Evolutionary conservation across 2,888 invertebrate species (phyloP), one percentile per base, ranked within the genome.

Genomic region (Drosophila siamana): DNA sequence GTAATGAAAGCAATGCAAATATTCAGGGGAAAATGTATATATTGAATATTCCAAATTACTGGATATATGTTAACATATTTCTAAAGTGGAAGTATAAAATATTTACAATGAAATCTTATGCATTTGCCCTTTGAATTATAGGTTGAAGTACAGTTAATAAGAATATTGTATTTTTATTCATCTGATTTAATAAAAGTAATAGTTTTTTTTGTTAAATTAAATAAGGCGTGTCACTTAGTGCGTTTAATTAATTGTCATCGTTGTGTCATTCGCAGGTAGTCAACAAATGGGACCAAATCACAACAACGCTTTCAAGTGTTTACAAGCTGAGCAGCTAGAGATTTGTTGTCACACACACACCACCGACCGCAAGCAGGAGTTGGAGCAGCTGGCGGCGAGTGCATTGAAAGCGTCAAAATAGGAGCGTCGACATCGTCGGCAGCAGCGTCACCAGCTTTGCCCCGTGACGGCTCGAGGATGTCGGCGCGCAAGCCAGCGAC

Each of bases 271-370:
- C 30, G 6, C 50, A 75, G 74, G 62, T 71, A 55, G 51, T 78
- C 78, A 86, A 83, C 86, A 78, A 86, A 83, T 83, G 83, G 83
- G 83, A 83, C 83, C 83, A 83, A 83, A 80, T 76, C 64, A 80
- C 62, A 66, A 78, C 62, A 69, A 61, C 63, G 66, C 69, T 50
- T 61, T 67, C 40, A 80, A 86, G 68, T 78, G 80, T 73, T 65
- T 62, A 74, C 59, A 75, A 75, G 67, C 61, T 33, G 33, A 33
- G 78, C 80, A 73, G 73, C 61, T 62, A 73, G 47, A 72, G 40
- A 68, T 40, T 56, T 43, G 19, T 59, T 47, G 19, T 59, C n/a
- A 46, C 44, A 51, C 61, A 55, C 50, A 44, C 28, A n/a, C 46
- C 19, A 60, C 54, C 36, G 60, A 50, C 36, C 46, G 48, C 33